Evolutionary conservation across 2,113 vertebrate species (phyloP).

Genomic region (Brienomyrus longianalis): DNA sequence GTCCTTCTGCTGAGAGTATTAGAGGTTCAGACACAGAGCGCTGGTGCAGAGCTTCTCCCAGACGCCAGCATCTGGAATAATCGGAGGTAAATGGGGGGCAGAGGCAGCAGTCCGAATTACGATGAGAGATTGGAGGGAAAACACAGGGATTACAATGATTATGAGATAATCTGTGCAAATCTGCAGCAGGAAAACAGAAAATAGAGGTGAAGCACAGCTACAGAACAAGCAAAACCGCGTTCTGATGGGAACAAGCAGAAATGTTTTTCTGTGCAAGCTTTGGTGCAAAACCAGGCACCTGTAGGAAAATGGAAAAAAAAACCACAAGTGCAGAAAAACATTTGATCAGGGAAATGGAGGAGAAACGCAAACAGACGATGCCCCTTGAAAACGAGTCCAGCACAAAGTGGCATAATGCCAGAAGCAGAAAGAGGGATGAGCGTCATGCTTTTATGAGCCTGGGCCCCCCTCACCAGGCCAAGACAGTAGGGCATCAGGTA

Average conservation of each 20-base stretch:
- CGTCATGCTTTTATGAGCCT: neutral
- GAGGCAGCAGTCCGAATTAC: neutral
- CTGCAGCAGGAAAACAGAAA: neutral
- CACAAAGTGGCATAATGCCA: neutral
- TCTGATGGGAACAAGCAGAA: neutral
- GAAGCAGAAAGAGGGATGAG: neutral
- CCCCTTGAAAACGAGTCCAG: neutral
- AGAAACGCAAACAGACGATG: neutral
- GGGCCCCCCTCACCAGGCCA: neutral
- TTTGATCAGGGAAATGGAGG: neutral
- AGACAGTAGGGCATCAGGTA: constrained; percentile 25
- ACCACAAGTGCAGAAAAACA: constrained; percentile 15
- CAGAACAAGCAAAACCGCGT: neutral
- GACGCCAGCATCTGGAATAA: neutral
- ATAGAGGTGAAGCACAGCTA: neutral
- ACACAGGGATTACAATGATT: neutral
- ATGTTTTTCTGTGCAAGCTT: neutral
- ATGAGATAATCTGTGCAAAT: neutral
- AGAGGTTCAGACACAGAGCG: neutral
- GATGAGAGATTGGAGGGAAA: neutral
- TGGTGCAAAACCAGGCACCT: neutral
- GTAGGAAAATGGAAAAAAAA: neutral
- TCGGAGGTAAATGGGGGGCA: neutral
- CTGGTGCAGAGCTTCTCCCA: neutral
- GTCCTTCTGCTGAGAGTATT: neutral